phyloP scores from a whole-genome alignment of 2,888 invertebrate species.

The Lissocephala sabroskyi region DNA sequence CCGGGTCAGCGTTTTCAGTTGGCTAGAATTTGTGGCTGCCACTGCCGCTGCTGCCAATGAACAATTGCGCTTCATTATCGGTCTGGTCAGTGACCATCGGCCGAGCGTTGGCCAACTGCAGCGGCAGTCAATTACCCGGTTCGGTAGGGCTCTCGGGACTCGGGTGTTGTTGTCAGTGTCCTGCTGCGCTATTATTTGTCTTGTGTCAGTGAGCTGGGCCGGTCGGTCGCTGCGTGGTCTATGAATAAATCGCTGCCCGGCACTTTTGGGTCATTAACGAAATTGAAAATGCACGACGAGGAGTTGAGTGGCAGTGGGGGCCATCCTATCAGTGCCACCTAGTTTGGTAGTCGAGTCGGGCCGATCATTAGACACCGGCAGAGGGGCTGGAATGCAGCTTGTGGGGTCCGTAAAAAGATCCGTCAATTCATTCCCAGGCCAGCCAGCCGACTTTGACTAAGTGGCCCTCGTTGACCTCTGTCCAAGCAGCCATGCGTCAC shows the following conservation, averaged over 20 bases:
- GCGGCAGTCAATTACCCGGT: constrained; percentile 48
- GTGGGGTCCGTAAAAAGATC: too few relatives aligned
- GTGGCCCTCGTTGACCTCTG: constrained; percentile 54
- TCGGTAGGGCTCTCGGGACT: constrained; percentile 22
- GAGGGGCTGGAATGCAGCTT: too few relatives aligned
- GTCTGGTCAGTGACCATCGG: constrained; percentile 41
- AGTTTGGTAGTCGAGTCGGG: neutral
- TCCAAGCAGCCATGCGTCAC: constrained; percentile 51
- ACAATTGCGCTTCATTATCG: constrained; percentile 65
- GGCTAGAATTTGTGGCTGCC: constrained; percentile 13
- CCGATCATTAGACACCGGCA: constrained; percentile 51
- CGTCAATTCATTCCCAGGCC: constrained; percentile 32
- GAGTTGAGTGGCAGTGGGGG: constrained; percentile 28
- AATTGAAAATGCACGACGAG: constrained; percentile 66
- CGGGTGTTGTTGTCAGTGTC: constrained; percentile 69
- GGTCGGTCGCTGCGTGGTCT: constrained; percentile 9
- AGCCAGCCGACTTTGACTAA: constrained; percentile 44
- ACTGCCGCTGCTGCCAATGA: constrained; percentile 22
- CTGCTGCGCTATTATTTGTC: constrained; percentile 70
- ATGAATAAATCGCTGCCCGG: constrained; percentile 68
- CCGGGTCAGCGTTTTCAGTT: constrained; percentile 25
- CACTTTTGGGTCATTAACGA: constrained; percentile 70
- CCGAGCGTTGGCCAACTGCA: constrained; percentile 7
- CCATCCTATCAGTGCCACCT: constrained; percentile 4
- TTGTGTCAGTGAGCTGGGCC: constrained; percentile 40